These are phyloP conservation scores for Eospalax fontanierii DNA, from an alignment of 2,797 vertebrate genomes.

Conservation along the genomic window DNA sequence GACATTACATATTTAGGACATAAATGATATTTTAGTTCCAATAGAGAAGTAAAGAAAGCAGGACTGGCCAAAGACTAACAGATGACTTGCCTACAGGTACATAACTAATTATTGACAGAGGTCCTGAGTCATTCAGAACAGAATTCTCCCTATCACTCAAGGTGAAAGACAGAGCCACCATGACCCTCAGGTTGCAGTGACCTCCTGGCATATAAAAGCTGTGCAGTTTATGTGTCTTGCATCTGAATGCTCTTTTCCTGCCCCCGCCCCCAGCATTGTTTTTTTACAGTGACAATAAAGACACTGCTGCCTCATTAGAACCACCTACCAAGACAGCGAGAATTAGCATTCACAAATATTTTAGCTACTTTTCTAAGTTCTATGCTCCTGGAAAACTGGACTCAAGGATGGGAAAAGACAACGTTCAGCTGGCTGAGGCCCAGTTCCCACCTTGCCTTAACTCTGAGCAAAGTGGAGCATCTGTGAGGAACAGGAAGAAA, in stretches of 20 bases:
- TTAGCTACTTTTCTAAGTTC: background rate
- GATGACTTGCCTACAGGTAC: constrained; percentile 52
- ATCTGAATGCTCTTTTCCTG: constrained; percentile 3
- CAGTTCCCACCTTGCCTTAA: background rate
- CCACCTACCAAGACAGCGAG: background rate
- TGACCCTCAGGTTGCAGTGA: constrained; percentile 7
- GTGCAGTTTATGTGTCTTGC: background rate
- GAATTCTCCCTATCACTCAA: constrained; percentile 58
- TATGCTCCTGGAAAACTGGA: too few species aligned
- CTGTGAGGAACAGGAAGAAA: background rate
- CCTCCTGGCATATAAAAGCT: constrained; percentile 23
- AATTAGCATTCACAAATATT: background rate
- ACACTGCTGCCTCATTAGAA: background rate
- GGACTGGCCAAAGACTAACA: constrained; percentile 47
- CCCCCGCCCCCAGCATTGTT: too few species aligned
- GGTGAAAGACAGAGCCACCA: constrained; percentile 4
- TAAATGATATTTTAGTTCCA: constrained; percentile 61
- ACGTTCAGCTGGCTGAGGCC: background rate
- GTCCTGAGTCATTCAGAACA: constrained; percentile 49
- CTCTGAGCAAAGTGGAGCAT: background rate
- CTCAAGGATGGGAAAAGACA: background rate
- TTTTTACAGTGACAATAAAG: background rate
- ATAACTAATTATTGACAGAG: constrained; percentile 68
- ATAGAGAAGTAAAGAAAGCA: constrained; percentile 35
- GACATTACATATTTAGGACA: constrained; percentile 41